Evolutionary conservation across 2,113 vertebrate genomes (phyloP).

Genomic region (Pogona vitticeps): DNA sequence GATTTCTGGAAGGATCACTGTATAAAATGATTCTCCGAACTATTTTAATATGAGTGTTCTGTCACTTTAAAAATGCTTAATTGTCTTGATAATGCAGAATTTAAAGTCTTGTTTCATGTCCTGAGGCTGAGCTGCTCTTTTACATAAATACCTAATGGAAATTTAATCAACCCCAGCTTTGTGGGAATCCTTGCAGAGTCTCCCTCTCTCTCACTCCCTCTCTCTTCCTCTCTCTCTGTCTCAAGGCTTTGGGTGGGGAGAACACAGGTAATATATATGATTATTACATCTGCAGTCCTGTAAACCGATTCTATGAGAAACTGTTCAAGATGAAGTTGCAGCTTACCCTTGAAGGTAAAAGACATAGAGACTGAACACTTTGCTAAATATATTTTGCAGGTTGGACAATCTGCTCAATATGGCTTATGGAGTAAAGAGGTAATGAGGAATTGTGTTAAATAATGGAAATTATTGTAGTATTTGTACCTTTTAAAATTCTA

Average conservation of each 20-base stretch:
- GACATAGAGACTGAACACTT: constrained; percentile 73
- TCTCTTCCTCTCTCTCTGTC: background rate
- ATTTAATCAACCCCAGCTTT: background rate
- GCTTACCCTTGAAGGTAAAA: constrained; percentile 45
- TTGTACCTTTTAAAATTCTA: constrained; percentile 41
- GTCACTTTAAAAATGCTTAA: background rate
- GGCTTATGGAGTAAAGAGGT: constrained; percentile 99
- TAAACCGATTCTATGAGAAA: constrained; percentile 4
- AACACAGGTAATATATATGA: background rate
- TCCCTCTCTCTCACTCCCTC: background rate
- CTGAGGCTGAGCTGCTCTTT: background rate
- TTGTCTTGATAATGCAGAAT: background rate
- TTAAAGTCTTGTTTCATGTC: background rate
- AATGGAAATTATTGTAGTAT: constrained; percentile 35
- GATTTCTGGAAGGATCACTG: background rate
- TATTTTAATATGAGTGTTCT: background rate
- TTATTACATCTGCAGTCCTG: constrained; percentile 19
- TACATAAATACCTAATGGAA: background rate
- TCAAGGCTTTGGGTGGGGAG: background rate
- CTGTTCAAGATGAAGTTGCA: constrained; percentile 31
- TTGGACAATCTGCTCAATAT: constrained; percentile 99
- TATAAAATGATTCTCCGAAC: background rate
- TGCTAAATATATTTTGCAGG: constrained; percentile 86
- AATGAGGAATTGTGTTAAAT: constrained; percentile 71
- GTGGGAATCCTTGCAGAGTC: background rate